Evolutionary conservation across 2,797 vertebrate genomes (phyloP).

Genomic region (Numenius phaeopus): DNA sequence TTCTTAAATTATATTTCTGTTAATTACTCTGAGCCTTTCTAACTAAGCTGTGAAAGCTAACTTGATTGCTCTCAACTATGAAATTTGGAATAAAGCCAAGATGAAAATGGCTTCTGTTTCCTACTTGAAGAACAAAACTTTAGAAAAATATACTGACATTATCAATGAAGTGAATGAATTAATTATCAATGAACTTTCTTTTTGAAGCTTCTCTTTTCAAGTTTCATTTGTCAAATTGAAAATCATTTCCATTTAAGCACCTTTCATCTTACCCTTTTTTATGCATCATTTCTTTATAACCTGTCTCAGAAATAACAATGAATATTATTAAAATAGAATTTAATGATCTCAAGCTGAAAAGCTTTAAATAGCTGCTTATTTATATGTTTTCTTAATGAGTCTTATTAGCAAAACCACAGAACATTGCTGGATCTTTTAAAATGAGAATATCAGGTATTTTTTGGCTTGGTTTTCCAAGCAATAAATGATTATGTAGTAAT

Average conservation of each 20-base stretch:
- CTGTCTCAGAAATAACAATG: conserved; percentile 35
- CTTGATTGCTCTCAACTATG: conserved; percentile 7
- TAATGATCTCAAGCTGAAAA: background rate
- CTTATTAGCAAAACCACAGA: background rate
- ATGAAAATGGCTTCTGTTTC: conserved; percentile 4
- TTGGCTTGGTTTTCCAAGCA: background rate
- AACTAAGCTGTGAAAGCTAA: background rate
- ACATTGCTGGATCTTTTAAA: background rate
- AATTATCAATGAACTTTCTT: background rate
- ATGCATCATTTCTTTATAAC: background rate
- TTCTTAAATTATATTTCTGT: conserved; percentile 12
- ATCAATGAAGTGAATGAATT: background rate
- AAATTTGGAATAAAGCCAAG: conserved; percentile 24
- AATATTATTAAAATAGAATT: conserved; percentile 24
- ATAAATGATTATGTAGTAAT: background rate
- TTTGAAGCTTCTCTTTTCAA: conserved; percentile 20
- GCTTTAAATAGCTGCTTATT: conserved; percentile 3
- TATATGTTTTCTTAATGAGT: background rate
- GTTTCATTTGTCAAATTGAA: conserved; percentile 39
- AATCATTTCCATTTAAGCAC: background rate
- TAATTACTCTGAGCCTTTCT: background rate
- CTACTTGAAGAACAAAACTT: background rate
- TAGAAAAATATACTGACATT: background rate
- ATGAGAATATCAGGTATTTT: background rate
- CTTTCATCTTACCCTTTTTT: background rate